Evolutionary conservation across 2,113 vertebrate genomes (phyloP).

Genomic region (Nannobrachium achirus): DNA sequence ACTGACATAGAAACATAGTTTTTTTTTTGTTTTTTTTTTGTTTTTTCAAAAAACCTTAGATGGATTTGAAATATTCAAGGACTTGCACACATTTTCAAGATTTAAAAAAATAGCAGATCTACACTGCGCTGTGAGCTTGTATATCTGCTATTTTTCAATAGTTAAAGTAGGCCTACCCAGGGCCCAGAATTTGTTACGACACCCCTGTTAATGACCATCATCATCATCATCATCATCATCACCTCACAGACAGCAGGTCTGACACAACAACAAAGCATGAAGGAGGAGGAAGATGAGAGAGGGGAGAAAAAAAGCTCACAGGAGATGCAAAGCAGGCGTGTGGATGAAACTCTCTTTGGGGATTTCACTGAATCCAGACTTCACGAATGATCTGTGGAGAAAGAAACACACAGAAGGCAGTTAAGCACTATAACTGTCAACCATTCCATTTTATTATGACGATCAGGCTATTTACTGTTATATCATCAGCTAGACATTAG

Average conservation of each 20-base stretch:
- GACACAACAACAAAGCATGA: constrained; percentile 42
- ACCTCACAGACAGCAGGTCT: constrained; percentile 40
- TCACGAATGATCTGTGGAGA: constrained; percentile 85
- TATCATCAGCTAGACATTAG: constrained; percentile 7
- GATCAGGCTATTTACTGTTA: background rate
- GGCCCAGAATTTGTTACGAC: no score
- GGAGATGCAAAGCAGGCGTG: constrained; percentile 96
- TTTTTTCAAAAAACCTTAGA: no score
- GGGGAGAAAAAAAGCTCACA: constrained; percentile 85
- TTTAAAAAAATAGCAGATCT: no score
- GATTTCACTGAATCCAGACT: constrained; percentile 79
- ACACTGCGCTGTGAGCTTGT: no score
- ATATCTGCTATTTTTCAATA: no score
- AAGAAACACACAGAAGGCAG: constrained; percentile 11
- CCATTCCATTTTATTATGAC: background rate
- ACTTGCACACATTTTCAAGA: no score
- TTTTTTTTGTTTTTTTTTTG: no score
- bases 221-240: constrained; percentile 4
- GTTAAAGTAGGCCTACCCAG: no score
- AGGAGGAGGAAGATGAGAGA: constrained; percentile 44
- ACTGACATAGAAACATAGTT: no score
- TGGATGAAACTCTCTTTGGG: constrained; percentile 87
- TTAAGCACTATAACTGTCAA: background rate
- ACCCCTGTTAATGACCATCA: no score
- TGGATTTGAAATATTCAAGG: no score